Percentiles rank a stretch among this genome's conserved stretches.
phyloP scores from a whole-genome alignment of 2,113 vertebrate genomes.

The Ia io region DNA sequence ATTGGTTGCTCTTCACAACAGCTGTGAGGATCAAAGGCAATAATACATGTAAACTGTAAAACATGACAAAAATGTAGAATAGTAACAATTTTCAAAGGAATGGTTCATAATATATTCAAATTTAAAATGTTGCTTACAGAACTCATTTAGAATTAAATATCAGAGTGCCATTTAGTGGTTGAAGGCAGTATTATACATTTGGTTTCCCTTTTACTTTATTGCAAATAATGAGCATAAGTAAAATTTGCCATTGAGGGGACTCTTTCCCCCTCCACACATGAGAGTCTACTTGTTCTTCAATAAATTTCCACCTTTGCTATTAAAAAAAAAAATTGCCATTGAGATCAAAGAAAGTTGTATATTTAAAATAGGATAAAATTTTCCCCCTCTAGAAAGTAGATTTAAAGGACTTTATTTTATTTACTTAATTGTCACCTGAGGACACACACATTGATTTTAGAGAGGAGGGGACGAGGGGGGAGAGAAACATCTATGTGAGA shows the following conservation, averaged over 20 bases:
- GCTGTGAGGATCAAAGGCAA: not conserved
- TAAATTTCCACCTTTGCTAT: too few species aligned
- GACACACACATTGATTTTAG: not conserved
- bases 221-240: not conserved
- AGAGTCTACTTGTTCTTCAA: too few species aligned
- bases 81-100: conserved; percentile 5
- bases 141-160: not conserved
- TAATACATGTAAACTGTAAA: not conserved
- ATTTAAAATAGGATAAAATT: conserved; percentile 7
- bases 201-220: not conserved
- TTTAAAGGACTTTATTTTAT: not conserved
- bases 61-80: not conserved
- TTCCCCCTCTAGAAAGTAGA: not conserved
- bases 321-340: not conserved
- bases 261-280: too few species aligned
- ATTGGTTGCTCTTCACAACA: not conserved
- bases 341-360: not conserved
- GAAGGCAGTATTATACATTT: not conserved
- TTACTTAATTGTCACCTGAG: not conserved
- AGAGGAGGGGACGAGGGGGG: not conserved
- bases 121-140: not conserved
- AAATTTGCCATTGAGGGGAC: not conserved
- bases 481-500: not conserved
- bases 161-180: not conserved
- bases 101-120: not conserved